Base-by-base conservation (phyloP, 2,888 invertebrate genomes). In the Oligia strigilis region DNA sequence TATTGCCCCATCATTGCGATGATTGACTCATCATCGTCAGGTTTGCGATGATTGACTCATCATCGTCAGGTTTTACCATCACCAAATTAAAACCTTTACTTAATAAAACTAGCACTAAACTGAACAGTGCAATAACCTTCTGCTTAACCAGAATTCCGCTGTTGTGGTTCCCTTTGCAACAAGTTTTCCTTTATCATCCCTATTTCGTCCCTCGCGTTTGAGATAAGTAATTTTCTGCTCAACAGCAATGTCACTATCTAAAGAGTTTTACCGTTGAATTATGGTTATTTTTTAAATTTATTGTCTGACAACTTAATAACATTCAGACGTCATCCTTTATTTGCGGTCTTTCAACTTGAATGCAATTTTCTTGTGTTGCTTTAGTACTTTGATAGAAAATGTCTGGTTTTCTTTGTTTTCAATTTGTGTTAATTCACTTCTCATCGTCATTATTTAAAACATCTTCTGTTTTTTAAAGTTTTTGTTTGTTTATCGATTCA, bases 181-280 rank as follows among this genome's bases (percentile, higher is more conserved):
- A 76, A 84, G 72, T 78, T 75, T 79, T 49, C 40, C 67, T 77
- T 80, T 66, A 69, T 72, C 62, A 40, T 62, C 65, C 17, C 40
- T 40, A n/a, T 67, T 71, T 76, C 4, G 13, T 66, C n/a, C 19
- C 65, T 72, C 55, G 4, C 43, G 77, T 64, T 65, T 76, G 74
- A 82, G 72, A 80, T 83, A 84, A 81, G 79, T 72, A 79, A 79
- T 82, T 84, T 82, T 84, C 72, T 74, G 58, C 66, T 81, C 36
- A 76, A 76, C 70, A 36, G 29, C 70, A 62, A 65, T 14, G 55
- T 73, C 80, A 70, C 55, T 75, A 66, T 60, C 6, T 14, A 46
- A 40, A 67, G 9, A 74, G 40, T 29, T 66, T 67, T 65, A 73
- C 9, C 19, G 43, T 46, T 76, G 52, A 80, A 76, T 77, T 60